Conservation (phyloP, 35 echinoderm and acorn worm species). For the Amphiura filiformis region DNA sequence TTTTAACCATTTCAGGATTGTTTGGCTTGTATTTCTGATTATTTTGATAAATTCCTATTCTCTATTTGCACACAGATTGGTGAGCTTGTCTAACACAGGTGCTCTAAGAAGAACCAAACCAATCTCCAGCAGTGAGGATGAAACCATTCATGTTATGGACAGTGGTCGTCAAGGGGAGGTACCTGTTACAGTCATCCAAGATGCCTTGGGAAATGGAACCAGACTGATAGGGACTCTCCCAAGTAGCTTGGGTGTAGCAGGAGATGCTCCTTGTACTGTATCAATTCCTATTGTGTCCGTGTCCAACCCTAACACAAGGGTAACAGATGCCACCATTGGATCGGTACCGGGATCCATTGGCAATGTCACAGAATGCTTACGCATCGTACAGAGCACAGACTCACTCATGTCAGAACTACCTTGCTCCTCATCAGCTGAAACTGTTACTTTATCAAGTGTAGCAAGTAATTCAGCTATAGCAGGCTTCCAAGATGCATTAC, state of each 20-base stretch:
- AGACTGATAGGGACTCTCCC: not conserved
- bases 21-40: not conserved
- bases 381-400: not conserved
- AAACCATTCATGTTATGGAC: not conserved
- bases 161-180: not conserved
- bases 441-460: not conserved
- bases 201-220: not conserved
- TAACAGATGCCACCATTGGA: not conserved
- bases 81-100: not conserved
- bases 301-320: not conserved
- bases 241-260: not conserved
- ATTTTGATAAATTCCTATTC: not conserved
- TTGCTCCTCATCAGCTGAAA: not conserved
- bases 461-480: not conserved
- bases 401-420: not conserved
- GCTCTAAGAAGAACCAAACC: not conserved
- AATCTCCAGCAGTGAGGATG: not conserved
- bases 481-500: not conserved
- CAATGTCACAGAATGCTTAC: not conserved
- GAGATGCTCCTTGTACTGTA: not conserved
- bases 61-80: not conserved
- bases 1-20: not conserved
- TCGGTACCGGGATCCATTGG: slow-evolving; percentile 7
- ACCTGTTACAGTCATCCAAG: not conserved
- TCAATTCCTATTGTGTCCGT: not conserved